phyloP scores from a whole-genome alignment of 2,888 invertebrate species.

The Apoderus coryli region DNA sequence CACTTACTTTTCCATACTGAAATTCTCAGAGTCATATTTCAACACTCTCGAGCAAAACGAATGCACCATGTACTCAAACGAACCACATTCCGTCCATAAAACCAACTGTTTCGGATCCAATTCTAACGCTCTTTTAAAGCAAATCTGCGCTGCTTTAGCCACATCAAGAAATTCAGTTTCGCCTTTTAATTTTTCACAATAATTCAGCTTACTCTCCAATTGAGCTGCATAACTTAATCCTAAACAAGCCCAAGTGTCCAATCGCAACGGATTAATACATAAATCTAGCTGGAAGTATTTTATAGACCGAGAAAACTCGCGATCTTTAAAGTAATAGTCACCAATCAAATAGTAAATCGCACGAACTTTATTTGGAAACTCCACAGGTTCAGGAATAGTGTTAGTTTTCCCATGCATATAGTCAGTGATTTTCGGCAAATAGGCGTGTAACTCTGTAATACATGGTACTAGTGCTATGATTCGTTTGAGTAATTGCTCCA shows the following conservation, averaged over 20 bases:
- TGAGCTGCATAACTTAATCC: constrained; percentile 65
- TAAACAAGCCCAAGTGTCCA: constrained; percentile 89
- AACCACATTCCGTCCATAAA: constrained; percentile 84
- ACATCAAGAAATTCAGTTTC: constrained; percentile 52
- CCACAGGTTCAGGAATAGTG: constrained; percentile 23
- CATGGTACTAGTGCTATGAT: constrained; percentile 54
- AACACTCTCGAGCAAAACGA: constrained; percentile 78
- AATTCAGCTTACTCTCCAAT: constrained; percentile 68
- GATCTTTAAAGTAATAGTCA: constrained; percentile 84
- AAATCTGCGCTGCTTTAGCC: constrained; percentile 59
- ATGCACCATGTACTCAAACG: constrained; percentile 78
- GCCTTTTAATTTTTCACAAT: constrained; percentile 44
- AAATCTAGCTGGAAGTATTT: constrained; percentile 76
- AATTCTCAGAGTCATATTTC: constrained; percentile 62
- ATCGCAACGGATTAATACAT: constrained; percentile 59
- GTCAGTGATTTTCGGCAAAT: constrained; percentile 34
- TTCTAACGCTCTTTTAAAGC: constrained; percentile 67
- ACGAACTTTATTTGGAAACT: constrained; percentile 33
- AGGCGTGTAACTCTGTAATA: constrained; percentile 49
- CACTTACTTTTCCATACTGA: constrained; percentile 50
- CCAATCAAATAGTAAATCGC: constrained; percentile 82
- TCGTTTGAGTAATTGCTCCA: constrained; percentile 56
- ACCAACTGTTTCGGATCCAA: constrained; percentile 58
- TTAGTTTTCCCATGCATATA: constrained; percentile 20
- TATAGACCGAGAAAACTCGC: constrained; percentile 54